These are phyloP conservation scores for Erpornis zantholeuca DNA, from an alignment of 2,113 vertebrate species.

Conservation along the genomic window DNA sequence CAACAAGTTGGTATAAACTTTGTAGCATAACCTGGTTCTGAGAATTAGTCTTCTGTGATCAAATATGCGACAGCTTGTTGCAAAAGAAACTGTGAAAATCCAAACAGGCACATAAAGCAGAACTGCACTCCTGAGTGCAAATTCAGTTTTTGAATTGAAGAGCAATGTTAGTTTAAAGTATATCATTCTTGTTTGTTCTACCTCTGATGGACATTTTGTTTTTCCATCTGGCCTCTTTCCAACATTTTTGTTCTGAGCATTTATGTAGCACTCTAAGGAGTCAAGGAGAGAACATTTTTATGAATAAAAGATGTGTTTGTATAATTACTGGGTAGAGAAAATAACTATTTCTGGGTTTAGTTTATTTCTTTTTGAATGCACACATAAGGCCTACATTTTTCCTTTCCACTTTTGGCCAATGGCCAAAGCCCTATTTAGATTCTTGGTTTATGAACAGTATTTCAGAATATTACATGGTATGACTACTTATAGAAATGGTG, in stretches of 20 bases:
- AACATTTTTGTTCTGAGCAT: conserved; percentile 1
- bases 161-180: neutral
- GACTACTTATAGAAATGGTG: neutral
- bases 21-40: neutral
- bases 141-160: neutral
- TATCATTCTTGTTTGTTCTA: neutral
- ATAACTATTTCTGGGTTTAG: neutral
- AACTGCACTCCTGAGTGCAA: neutral
- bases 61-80: neutral
- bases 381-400: neutral
- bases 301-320: conserved; percentile 30
- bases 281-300: neutral
- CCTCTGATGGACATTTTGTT: neutral
- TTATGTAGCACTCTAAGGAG: neutral
- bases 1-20: neutral
- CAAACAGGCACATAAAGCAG: neutral
- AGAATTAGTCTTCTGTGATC: neutral
- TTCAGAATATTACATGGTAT: neutral
- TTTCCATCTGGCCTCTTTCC: neutral
- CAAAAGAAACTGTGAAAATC: neutral
- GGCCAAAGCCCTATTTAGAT: neutral
- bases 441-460: neutral
- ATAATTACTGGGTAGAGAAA: conserved; percentile 27
- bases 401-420: neutral
- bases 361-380: neutral